phyloP scores from a whole-genome alignment of 2,797 vertebrate species.

The Babyrousa celebensis region DNA sequence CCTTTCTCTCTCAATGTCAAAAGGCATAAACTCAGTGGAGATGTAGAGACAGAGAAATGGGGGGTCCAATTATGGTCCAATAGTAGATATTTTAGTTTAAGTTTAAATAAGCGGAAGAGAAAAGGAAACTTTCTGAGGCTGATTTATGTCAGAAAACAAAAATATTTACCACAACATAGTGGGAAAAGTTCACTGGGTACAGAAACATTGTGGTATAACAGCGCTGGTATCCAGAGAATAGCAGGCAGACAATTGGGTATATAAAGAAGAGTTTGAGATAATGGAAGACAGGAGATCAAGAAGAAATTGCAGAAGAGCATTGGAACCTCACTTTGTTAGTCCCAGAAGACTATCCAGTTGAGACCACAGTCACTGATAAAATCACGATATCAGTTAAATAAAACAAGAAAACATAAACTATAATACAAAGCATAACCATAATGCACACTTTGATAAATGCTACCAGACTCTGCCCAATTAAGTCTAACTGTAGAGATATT shows the following conservation, averaged over 20 bases:
- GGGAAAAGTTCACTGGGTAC: not conserved
- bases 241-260: not conserved
- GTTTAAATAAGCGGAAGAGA: not conserved
- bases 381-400: not conserved
- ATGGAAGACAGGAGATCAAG: not conserved
- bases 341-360: not conserved
- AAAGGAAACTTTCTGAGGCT: not conserved
- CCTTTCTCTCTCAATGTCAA: not conserved
- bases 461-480: not conserved
- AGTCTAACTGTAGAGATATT: not conserved
- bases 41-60: not conserved
- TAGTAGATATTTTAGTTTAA: not conserved
- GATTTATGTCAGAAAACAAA: conserved; percentile 5
- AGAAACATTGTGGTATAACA: not conserved
- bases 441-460: not conserved
- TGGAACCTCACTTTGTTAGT: not conserved
- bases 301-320: not conserved
- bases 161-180: not conserved
- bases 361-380: not conserved
- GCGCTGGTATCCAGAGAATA: not conserved
- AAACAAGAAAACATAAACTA: not conserved
- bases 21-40: not conserved
- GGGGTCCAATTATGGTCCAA: not conserved
- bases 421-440: not conserved
- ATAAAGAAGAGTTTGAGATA: not conserved